Base-by-base conservation (phyloP, 2,797 vertebrate species). In the Hydrophis major region DNA sequence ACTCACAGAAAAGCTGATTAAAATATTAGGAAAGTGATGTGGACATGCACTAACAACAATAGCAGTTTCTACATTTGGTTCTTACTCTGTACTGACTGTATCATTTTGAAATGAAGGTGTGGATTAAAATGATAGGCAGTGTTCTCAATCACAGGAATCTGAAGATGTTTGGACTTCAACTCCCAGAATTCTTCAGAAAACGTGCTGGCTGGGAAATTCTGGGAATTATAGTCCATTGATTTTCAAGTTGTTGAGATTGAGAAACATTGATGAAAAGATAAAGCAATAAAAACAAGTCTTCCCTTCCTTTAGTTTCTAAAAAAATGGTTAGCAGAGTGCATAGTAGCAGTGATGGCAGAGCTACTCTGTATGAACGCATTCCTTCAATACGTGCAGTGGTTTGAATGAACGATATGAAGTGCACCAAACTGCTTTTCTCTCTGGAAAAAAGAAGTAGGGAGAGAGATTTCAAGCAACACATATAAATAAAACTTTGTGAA, bases 391-490 rank as follows among this genome's bases (percentile, higher is more conserved):
- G 55, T 37, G 74, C 16, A 16, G n/a, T 2, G 8, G 22, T 37
- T 42, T 57, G 69, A 90, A 27, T 42, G 13, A 83, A 90, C 18
- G 20, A 47, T 47, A n/a, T 32, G 27, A 59, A 27, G 16, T 28
- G 22, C 28, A 87, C 55, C 50, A 63, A 69, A 87, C 22, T 56
- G 37, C 2, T 74, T 90, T 57, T 25, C 20, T 87, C 53, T 90
- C 37, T 74, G 12, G 37, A 50, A 42, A 66, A 87, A 42, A 12
- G n/a, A 25, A 32, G 2, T 50, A 8, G 32, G 20, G 86, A 87
- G 59, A 61, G 50, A 47, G 8, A 32, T 92, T 87, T 90, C 61
- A 74, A 90, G 83, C 53, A 93, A 87, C 32, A 66, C 88, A 90
- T n/a, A 13, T 53, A 93, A 87, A 90, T 69, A 90, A 92, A 56